Evolutionary conservation across 2,113 vertebrate species (phyloP), one percentile per base, ranked within the genome.

Genomic region (Calonectris borealis): DNA sequence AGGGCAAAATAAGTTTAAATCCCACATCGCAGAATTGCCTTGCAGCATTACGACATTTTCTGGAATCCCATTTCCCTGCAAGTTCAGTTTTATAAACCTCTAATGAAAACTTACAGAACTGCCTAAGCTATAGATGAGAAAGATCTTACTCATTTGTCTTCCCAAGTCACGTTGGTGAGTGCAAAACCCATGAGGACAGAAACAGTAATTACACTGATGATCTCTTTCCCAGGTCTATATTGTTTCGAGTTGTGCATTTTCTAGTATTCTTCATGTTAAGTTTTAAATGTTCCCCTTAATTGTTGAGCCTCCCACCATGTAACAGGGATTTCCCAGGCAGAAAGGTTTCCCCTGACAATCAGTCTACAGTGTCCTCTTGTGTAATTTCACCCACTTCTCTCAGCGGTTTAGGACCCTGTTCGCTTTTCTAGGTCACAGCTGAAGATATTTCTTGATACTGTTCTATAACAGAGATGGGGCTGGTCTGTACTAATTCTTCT

Each of bases 1-100:
- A 36, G 88, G 64, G 66, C 86, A 93, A 27, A 70, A 69, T 60
- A 75, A n/a, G 32, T 94, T 95, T 96, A 92, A 96, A 96, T 90
- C 77, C 16, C 51, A 81, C 58, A 73, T 40, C 38, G 65, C 86
- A 90, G 87, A 88, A 90, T 81, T 95, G 51, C 83, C 84, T 87
- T 69, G 71, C 32, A 75, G 40, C 60, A 93, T 60, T 84, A 76
- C 76, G 61, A n/a, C 2, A 1, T 82, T 85, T 73, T 91, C n/a
- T 66, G 73, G 36, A 87, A 52, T 86, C 64, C 46, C 38, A 62
- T 60, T 88, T 94, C 18, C n/a, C 52, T 49, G 57, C 17, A 60
- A 48, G 11, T n/a, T 83, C 31, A 65, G n/a, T 29, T 92, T 90
- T 78, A 73, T 73, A 69, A 78, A 60, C 3, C 40, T 76, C 48